Conservation (phyloP, 2,888 invertebrate genomes). For the Nasonia oneida region DNA sequence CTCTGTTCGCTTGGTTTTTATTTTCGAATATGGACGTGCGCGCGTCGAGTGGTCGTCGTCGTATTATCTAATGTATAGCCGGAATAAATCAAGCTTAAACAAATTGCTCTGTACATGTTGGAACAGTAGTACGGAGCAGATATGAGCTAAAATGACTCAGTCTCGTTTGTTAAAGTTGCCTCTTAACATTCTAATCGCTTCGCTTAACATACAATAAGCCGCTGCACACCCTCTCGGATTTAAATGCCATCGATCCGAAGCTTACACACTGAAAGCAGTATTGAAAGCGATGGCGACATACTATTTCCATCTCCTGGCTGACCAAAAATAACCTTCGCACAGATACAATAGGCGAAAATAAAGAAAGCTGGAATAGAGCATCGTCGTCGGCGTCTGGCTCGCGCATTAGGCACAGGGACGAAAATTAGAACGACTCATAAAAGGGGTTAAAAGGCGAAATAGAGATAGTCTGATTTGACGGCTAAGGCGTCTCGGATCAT, state of each 20-base stretch:
- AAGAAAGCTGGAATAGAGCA: not conserved
- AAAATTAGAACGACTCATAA: constrained; percentile 9
- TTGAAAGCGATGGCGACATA: not conserved
- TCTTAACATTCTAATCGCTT: not conserved
- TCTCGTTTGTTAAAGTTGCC: not conserved
- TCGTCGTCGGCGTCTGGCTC: not conserved
- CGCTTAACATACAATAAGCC: not conserved
- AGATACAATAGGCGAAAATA: not conserved
- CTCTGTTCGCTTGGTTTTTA: not conserved
- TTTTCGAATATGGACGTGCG: no score
- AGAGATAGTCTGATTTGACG: constrained; percentile 2
- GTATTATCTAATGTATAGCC: not conserved
- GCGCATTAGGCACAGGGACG: not conserved
- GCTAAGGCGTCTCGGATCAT: constrained; percentile 28
- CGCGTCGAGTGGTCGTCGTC: not conserved
- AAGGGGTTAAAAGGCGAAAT: constrained; percentile 12
- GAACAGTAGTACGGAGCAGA: not conserved
- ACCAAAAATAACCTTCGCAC: constrained; percentile 7
- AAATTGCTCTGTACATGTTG: not conserved
- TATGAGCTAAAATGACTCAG: not conserved
- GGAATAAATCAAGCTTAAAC: not conserved
- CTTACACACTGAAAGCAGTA: not conserved
- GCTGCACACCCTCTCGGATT: not conserved
- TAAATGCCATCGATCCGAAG: not conserved
- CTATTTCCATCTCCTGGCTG: not conserved